These are phyloP conservation scores for Periophthalmus modestus DNA, from an alignment of 2,113 vertebrate species.

Conservation along the genomic window DNA sequence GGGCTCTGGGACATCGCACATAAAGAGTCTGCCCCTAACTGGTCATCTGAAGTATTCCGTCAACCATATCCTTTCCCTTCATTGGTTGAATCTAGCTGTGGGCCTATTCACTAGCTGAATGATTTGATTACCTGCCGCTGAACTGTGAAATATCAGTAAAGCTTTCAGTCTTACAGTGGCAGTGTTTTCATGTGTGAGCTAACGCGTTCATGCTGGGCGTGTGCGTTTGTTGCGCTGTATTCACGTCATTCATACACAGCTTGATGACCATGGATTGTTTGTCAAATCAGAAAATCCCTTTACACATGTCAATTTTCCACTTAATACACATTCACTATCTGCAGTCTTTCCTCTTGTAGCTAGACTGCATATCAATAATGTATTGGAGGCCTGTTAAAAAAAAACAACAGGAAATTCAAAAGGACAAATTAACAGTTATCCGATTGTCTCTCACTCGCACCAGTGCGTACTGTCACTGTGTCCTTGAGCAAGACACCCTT, in stretches of 20 bases:
- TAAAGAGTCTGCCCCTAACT: slow-evolving; percentile 40
- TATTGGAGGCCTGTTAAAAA: background rate
- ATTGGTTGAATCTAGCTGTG: slow-evolving; percentile 54
- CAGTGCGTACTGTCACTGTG: too few relatives aligned
- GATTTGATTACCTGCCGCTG: slow-evolving; percentile 53
- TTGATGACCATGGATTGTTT: background rate
- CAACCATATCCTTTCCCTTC: slow-evolving; percentile 44
- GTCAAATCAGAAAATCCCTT: background rate
- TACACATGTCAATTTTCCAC: slow-evolving; percentile 5
- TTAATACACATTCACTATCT: background rate
- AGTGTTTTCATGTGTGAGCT: slow-evolving; percentile 4
- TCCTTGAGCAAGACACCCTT: too few relatives aligned
- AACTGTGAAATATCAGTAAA: slow-evolving; percentile 40
- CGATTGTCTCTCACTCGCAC: too few relatives aligned
- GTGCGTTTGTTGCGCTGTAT: slow-evolving; percentile 20
- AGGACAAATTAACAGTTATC: too few relatives aligned
- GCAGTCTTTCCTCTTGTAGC: background rate
- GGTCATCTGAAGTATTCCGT: slow-evolving; percentile 43
- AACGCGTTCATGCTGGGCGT: background rate
- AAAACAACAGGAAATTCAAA: background rate
- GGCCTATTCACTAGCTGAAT: slow-evolving; percentile 33
- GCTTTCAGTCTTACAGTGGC: slow-evolving; percentile 5
- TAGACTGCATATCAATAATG: background rate
- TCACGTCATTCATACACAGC: slow-evolving; percentile 19
- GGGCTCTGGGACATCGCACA: background rate